Evolutionary conservation across 2,797 vertebrate species (phyloP).

Genomic region (Geotria australis): DNA sequence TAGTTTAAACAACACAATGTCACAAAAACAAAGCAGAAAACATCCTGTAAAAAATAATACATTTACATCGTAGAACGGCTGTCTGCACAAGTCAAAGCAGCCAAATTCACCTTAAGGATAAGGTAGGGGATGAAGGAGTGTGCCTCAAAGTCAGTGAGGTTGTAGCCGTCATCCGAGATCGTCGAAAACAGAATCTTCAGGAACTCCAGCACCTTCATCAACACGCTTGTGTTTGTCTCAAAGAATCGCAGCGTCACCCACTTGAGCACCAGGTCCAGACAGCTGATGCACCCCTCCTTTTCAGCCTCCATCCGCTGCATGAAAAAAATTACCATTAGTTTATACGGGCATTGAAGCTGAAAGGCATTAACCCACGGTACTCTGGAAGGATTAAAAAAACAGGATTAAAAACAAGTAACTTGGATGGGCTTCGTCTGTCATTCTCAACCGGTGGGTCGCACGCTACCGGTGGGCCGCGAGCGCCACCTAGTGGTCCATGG

Average conservation of each 20-base stretch:
- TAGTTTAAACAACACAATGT: no score
- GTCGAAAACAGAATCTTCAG: slow-evolving; percentile 60
- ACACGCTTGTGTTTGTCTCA: slow-evolving; percentile 81
- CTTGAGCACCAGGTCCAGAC: slow-evolving; percentile 72
- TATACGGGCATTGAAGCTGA: no score
- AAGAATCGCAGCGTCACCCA: slow-evolving; percentile 92
- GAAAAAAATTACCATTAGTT: not conserved
- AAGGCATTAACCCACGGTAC: slow-evolving; percentile 1
- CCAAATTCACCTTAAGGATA: slow-evolving; percentile 38
- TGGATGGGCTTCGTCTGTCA: no score
- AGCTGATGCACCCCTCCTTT: slow-evolving; percentile 52
- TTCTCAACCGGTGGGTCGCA: no score
- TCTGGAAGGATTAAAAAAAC: not conserved
- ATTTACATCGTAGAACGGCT: no score
- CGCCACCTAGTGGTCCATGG: no score
- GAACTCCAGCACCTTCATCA: slow-evolving; percentile 87
- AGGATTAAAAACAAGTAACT: slow-evolving; percentile 1
- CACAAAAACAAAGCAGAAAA: no score
- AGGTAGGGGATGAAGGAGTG: slow-evolving; percentile 80
- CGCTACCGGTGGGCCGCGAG: no score
- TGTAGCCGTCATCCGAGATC: slow-evolving; percentile 52
- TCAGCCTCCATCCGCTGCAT: slow-evolving; percentile 57
- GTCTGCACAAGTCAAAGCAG: no score
- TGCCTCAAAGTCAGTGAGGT: slow-evolving; percentile 73
- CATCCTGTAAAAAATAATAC: no score